Conservation (phyloP, 2,888 invertebrate genomes). For the Argyresthia goedartella region DNA sequence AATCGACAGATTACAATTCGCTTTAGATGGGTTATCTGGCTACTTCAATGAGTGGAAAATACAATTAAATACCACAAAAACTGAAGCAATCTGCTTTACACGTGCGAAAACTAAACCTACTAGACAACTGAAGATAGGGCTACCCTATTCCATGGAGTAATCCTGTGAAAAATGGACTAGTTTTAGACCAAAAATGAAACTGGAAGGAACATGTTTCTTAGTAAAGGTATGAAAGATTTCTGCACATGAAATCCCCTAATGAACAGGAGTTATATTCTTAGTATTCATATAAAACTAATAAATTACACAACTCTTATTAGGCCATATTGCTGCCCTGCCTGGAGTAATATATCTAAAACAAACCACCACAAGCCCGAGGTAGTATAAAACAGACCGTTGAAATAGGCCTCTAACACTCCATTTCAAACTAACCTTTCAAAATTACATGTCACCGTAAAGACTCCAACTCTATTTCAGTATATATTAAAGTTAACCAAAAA, state of each 20-base stretch:
- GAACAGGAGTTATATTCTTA: background rate
- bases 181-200: conserved; percentile 3
- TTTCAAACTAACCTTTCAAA: background rate
- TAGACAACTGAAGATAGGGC: background rate
- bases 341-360: conserved; percentile 2
- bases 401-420: conserved; percentile 5
- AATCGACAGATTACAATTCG: conserved; percentile 4
- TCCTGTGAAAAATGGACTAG: conserved; percentile 1
- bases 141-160: conserved; percentile 1
- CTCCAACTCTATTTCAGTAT: background rate
- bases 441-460: conserved; percentile 1
- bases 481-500: background rate
- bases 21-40: too few species aligned
- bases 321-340: conserved; percentile 5
- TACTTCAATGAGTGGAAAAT: conserved; percentile 9
- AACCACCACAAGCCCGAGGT: background rate
- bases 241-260: background rate
- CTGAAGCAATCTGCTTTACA: conserved; percentile 5
- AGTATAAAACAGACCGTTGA: conserved; percentile 6
- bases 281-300: background rate
- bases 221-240: background rate
- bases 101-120: too few species aligned
- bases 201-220: background rate
- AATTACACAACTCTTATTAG: background rate
- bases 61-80: conserved; percentile 7